Percentiles rank a stretch among this genome's conserved stretches.
Conservation (phyloP, 2,888 invertebrate species). For the Neoitamus cyanurus region DNA sequence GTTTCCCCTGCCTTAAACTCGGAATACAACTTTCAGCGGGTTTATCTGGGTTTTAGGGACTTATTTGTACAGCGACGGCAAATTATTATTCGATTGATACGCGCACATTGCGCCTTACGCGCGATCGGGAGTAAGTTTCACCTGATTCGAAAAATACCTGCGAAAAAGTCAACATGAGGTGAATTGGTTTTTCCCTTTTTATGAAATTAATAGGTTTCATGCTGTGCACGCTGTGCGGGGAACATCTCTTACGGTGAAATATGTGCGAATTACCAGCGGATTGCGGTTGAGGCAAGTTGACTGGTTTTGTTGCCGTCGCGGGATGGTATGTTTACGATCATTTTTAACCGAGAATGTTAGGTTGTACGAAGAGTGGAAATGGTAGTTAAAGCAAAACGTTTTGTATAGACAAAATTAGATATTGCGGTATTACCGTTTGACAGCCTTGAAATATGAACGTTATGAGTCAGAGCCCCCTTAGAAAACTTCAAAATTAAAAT, state of each 20-base stretch:
- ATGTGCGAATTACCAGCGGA: neutral
- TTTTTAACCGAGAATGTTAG: neutral
- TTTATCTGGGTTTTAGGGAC: constrained; percentile 51
- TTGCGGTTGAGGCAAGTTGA: neutral
- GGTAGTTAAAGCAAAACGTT: neutral
- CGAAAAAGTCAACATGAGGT: neutral
- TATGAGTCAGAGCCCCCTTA: too few species aligned
- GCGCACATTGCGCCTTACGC: constrained; percentile 3
- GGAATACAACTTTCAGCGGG: constrained; percentile 50
- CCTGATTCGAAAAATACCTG: constrained; percentile 9
- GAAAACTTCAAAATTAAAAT: too few species aligned
- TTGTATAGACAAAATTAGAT: neutral
- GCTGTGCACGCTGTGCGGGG: neutral
- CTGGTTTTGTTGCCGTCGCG: neutral
- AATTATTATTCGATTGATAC: constrained; percentile 40
- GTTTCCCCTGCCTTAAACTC: constrained; percentile 18
- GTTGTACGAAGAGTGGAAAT: neutral
- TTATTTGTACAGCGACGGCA: constrained; percentile 45
- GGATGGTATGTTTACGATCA: neutral
- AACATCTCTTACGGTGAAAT: neutral
- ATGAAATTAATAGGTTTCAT: neutral
- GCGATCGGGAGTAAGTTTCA: constrained; percentile 24
- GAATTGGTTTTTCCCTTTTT: constrained; percentile 5
- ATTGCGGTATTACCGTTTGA: neutral
- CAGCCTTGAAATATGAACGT: neutral